Base-by-base conservation (phyloP, 1,140 invertebrate species). In the Papilio polyxenes region DNA sequence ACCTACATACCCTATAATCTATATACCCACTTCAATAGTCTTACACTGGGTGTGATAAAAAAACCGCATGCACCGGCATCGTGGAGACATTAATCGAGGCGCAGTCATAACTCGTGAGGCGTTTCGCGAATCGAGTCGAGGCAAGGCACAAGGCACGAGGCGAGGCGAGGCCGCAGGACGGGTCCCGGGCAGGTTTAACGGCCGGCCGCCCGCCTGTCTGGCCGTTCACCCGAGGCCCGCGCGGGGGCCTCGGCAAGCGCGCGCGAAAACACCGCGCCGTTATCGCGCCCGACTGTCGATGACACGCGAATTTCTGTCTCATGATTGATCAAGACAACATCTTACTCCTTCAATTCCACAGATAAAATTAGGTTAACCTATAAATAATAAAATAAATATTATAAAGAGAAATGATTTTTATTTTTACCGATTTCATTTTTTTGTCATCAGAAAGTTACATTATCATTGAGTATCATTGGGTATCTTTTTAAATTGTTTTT, bases 221-320 rank as follows among this genome's bases (percentile, higher is more conserved):
- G 92, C 92, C 92, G 90, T 94, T 94, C 89, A 93, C 92, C 92
- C 92, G 92, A 86, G 92, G 90, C 91, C 89, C 91, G 91, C 85
- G 85, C 89, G 90, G 91, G 92, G 87, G 91, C 87, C 72, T 79
- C 86, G 83, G 87, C n/a, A 17, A 87, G 82, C 85, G 89, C 88
- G 92, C 90, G 92, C 92, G 92, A 94, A 93, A 93, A 91, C 89
- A 88, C 82, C 90, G 91, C 91, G 91, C 91, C 91, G 90, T 89
- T 91, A 92, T 89, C 88, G 86, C 82, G 83, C 81, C 80, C 81
- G 65, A 69, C 84, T 82, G 75, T 82, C 82, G 56, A 84, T 84
- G 72, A 85, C 85, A 87, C 85, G 85, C 85, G 84, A 85, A 80
- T 79, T 85, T 81, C 80, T 79, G 83, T 80, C 83, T 72, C 82